Conservation (phyloP, 2,113 vertebrate species). For the Onychostoma macrolepis region DNA sequence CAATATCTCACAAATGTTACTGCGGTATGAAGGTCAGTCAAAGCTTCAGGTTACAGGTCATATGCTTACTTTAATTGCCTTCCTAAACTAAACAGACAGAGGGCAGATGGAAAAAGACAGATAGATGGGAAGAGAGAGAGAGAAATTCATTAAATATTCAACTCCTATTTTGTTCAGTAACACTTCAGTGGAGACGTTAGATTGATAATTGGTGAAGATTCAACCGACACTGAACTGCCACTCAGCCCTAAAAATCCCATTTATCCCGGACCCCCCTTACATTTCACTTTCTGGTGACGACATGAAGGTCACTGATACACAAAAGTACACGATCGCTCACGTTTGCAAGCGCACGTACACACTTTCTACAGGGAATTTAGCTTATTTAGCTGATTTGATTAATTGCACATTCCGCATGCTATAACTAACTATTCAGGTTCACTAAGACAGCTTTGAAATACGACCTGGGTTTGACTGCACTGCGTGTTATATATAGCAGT, state of each 20-base stretch:
- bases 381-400: not conserved
- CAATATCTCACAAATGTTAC: conserved; percentile 31
- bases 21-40: conserved; percentile 35
- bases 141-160: conserved; percentile 58
- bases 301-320: conserved; percentile 30
- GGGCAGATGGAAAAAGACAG: not conserved
- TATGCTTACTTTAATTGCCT: conserved; percentile 46
- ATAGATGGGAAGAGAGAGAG: not conserved
- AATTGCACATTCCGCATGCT: not conserved
- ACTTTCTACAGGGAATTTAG: not conserved
- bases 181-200: conserved; percentile 52
- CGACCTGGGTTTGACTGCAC: conserved; percentile 28
- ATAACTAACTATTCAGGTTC: not conserved
- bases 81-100: conserved; percentile 31
- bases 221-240: conserved; percentile 16
- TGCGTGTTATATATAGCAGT: conserved; percentile 48
- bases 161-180: conserved; percentile 50
- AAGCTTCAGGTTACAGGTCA: conserved; percentile 49
- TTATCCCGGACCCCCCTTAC: conserved; percentile 7
- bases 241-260: conserved; percentile 33
- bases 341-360: not conserved
- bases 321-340: not conserved
- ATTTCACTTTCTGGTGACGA: conserved; percentile 22
- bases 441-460: conserved; percentile 20
- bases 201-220: conserved; percentile 56